Percentiles rank a stretch among this genome's conserved stretches.
These are phyloP conservation scores for Limenitis camilla DNA, from an alignment of 2,888 invertebrate species.

Conservation along the genomic window DNA sequence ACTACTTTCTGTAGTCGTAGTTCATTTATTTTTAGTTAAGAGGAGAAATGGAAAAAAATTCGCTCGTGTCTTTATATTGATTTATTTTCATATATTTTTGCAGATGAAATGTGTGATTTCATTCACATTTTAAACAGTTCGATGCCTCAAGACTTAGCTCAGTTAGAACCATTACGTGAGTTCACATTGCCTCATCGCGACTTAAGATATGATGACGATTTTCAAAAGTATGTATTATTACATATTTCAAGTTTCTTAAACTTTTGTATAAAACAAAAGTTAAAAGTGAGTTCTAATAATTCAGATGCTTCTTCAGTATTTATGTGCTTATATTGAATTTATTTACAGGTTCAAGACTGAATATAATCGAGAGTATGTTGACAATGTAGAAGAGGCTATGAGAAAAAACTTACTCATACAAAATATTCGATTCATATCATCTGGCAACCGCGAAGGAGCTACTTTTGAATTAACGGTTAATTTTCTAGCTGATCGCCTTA, in stretches of 20 bases:
- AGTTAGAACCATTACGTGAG: conserved; percentile 57
- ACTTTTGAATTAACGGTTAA: conserved; percentile 41
- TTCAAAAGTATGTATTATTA: conserved; percentile 10
- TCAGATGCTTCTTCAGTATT: background rate
- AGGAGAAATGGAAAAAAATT: too few relatives aligned
- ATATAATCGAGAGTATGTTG: conserved; percentile 41
- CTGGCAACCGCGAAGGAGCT: conserved; percentile 55
- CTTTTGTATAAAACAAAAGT: background rate
- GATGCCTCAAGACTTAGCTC: conserved; percentile 29
- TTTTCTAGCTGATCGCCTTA: conserved; percentile 49
- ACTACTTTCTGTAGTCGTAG: too few relatives aligned
- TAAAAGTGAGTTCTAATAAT: background rate
- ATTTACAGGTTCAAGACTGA: conserved; percentile 37
- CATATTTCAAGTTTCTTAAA: background rate
- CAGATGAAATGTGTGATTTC: conserved; percentile 44
- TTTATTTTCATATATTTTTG: background rate
- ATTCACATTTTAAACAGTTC: conserved; percentile 29
- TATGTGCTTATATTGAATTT: background rate
- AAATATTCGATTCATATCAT: conserved; percentile 40
- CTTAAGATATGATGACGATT: conserved; percentile 35
- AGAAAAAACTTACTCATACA: conserved; percentile 51
- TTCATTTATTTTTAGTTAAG: too few relatives aligned
- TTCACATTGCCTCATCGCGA: conserved; percentile 46
- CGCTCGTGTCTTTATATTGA: background rate
- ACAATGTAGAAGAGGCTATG: conserved; percentile 48